A percentile compares a stretch with the other conserved stretches of the same genome.
Conservation (phyloP, 2,797 vertebrate species). For the Enteromius viviparus region DNA sequence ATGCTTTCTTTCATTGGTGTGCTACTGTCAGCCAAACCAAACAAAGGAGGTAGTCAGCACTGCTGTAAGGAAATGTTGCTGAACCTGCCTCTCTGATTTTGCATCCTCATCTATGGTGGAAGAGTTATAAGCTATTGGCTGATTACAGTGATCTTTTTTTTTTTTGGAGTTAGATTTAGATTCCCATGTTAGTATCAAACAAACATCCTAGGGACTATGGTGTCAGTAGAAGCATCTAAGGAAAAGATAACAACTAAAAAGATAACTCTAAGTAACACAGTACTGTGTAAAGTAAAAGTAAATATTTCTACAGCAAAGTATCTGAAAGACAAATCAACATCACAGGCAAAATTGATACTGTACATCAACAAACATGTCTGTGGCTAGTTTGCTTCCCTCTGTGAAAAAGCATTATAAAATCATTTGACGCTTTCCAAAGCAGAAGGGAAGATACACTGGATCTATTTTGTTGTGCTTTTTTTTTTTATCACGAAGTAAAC, state of each 20-base stretch:
- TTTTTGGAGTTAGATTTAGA: conserved; percentile 27
- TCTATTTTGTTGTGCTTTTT: no score
- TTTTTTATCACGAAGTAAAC: no score
- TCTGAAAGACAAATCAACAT: background rate
- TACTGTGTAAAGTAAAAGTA: background rate
- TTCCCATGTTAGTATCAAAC: conserved; percentile 33
- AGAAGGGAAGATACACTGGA: no score
- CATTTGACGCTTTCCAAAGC: no score
- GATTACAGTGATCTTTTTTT: conserved; percentile 51
- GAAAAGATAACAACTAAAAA: conserved; percentile 52
- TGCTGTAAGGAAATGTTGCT: background rate
- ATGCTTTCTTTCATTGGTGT: conserved; percentile 70
- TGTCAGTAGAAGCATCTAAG: background rate
- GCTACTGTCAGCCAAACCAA: conserved; percentile 55
- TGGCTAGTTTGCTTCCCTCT: no score
- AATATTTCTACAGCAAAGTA: background rate
- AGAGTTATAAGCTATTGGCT: conserved; percentile 24
- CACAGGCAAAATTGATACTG: no score
- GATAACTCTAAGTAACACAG: background rate
- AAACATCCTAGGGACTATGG: background rate
- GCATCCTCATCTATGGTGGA: conserved; percentile 16
- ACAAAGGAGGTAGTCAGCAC: conserved; percentile 36
- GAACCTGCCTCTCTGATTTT: conserved; percentile 29
- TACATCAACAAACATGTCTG: no score
- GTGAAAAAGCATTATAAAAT: no score